Percentiles rank a stretch among this genome's conserved stretches.
These are phyloP conservation scores for Habroteleia sp. DNA, from an alignment of 2,888 invertebrate genomes.

Conservation along the genomic window DNA sequence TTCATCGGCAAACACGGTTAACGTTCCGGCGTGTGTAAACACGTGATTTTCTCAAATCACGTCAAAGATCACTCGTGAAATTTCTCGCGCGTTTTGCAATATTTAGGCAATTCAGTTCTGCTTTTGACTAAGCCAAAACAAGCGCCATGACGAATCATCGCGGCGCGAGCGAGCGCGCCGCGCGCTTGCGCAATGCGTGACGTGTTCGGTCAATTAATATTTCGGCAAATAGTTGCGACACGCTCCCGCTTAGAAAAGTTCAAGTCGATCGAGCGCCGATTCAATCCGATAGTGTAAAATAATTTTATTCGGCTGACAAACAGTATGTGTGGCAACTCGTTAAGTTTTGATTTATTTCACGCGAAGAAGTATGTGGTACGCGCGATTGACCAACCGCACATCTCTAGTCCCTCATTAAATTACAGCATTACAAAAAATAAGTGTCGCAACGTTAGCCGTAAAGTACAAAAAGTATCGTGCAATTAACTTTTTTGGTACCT, in stretches of 20 bases:
- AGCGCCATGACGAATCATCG: constrained; percentile 31
- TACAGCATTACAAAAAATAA: constrained; percentile 1
- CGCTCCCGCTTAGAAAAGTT: no score
- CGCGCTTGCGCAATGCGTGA: constrained; percentile 2
- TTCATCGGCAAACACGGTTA: no score
- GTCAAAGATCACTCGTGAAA: not conserved
- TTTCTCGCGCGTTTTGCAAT: constrained; percentile 10
- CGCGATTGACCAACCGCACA: not conserved
- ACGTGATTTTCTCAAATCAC: no score
- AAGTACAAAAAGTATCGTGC: not conserved
- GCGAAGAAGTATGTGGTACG: no score
- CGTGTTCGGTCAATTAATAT: constrained; percentile 15
- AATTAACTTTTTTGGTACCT: not conserved
- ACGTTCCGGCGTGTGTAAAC: no score
- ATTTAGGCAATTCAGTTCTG: constrained; percentile 14
- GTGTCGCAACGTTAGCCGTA: constrained; percentile 1
- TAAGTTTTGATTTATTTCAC: no score
- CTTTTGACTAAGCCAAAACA: constrained; percentile 26
- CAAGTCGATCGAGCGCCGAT: no score
- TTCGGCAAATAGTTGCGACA: constrained; percentile 23
- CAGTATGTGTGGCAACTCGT: no score
- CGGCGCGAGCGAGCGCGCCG: not conserved
- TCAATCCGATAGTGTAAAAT: no score
- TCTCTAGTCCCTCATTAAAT: not conserved
- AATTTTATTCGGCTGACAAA: no score